phyloP scores from a whole-genome alignment of 1,140 invertebrate genomes.

The Sinonovacula constricta region DNA sequence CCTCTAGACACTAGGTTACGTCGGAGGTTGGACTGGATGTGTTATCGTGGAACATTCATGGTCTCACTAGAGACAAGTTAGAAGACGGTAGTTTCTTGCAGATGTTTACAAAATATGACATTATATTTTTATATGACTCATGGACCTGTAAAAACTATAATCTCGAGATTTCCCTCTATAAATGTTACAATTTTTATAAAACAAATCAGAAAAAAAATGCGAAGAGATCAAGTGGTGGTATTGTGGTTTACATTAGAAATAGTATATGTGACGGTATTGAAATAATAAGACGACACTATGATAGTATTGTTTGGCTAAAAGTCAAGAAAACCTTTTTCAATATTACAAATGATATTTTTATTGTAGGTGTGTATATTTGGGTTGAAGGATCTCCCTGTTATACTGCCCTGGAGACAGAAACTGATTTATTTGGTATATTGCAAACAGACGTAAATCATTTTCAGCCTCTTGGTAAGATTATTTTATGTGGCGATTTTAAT shows the following conservation, averaged over 20 bases:
- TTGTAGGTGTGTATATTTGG: constrained; percentile 16
- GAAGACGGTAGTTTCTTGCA: neutral
- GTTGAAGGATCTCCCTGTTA: constrained; percentile 3
- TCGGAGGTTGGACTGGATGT: neutral
- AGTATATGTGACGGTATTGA: neutral
- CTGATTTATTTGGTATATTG: constrained; percentile 17
- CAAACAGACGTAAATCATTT: constrained; percentile 2
- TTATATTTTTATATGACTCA: neutral
- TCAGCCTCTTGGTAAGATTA: neutral
- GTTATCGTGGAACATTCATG: constrained; percentile 7
- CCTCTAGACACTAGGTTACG: neutral
- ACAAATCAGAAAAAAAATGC: constrained; percentile 13
- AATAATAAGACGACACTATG: neutral
- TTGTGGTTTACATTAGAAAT: constrained; percentile 5
- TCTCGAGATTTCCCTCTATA: neutral
- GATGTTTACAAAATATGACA: neutral
- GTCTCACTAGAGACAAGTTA: neutral
- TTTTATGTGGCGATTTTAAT: constrained; percentile 11
- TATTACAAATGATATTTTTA: neutral
- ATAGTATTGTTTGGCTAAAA: constrained; percentile 40
- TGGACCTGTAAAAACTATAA: constrained; percentile 5
- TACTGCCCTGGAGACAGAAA: neutral
- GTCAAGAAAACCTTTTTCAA: neutral
- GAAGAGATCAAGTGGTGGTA: constrained; percentile 9
- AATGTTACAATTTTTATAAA: constrained; percentile 8